Percentiles rank a stretch among this genome's conserved stretches.
Conservation (phyloP, 1,140 invertebrate genomes). For the Vanessa tameamea region DNA sequence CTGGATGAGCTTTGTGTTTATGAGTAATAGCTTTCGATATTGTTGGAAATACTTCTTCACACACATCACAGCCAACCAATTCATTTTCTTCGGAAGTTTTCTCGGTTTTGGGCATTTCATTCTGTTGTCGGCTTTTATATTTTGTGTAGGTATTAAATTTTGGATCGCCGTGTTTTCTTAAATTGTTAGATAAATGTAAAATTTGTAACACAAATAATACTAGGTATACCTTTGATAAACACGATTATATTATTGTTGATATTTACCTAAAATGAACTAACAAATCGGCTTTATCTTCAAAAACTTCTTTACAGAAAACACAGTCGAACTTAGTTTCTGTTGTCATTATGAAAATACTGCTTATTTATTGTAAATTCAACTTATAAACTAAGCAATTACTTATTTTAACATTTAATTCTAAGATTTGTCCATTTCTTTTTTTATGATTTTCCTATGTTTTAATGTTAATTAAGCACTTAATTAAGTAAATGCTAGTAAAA, state of each 20-base stretch:
- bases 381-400: conserved; percentile 21
- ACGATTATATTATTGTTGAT: background rate
- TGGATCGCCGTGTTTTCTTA: conserved; percentile 73
- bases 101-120: conserved; percentile 44
- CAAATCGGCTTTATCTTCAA: conserved; percentile 65
- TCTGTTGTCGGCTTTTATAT: conserved; percentile 48
- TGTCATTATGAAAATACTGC: conserved; percentile 49
- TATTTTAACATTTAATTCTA: conserved; percentile 8
- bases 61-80: conserved; percentile 82
- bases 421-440: conserved; percentile 13
- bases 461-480: background rate
- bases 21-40: conserved; percentile 85
- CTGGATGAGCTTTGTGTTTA: conserved; percentile 85
- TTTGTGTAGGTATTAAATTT: conserved; percentile 53
- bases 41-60: conserved; percentile 81
- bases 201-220: conserved; percentile 17
- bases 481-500: background rate
- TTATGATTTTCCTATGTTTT: background rate
- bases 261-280: conserved; percentile 76
- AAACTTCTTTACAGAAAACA: conserved; percentile 71
- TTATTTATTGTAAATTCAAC: conserved; percentile 20
- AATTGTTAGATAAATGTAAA: conserved; percentile 19
- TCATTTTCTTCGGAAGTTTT: conserved; percentile 55
- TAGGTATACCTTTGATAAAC: background rate
- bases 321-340: conserved; percentile 63